phyloP scores from a whole-genome alignment of 2,888 invertebrate genomes.

The Parascotia fuliginaria region DNA sequence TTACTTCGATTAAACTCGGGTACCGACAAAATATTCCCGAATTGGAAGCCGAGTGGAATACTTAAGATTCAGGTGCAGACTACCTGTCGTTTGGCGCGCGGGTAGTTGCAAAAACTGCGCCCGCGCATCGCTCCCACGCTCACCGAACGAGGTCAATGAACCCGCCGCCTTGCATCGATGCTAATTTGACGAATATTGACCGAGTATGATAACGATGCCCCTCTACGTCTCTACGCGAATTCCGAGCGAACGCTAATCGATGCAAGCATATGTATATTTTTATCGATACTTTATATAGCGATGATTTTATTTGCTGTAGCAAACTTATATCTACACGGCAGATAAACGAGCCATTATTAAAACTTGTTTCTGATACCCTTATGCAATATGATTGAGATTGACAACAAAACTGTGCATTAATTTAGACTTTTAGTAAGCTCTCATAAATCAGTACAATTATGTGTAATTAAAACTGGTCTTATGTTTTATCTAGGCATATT shows the following conservation, averaged over 20 bases:
- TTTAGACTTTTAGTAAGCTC: neutral
- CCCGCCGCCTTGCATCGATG: constrained; percentile 70
- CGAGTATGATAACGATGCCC: constrained; percentile 45
- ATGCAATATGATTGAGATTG: neutral
- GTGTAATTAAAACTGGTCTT: too few species aligned
- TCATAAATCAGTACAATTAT: too few species aligned
- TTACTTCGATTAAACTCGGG: constrained; percentile 22
- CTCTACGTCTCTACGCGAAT: constrained; percentile 38
- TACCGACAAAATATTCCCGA: constrained; percentile 38
- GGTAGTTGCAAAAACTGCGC: constrained; percentile 72
- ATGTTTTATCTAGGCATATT: too few species aligned
- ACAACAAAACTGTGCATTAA: neutral
- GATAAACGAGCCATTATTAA: neutral
- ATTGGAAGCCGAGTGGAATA: constrained; percentile 33
- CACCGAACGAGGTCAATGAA: constrained; percentile 65
- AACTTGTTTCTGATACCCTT: neutral
- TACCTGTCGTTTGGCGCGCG: constrained; percentile 49
- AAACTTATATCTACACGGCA: neutral
- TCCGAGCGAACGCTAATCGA: constrained; percentile 36
- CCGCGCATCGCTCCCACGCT: constrained; percentile 71
- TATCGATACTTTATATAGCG: neutral
- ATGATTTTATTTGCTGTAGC: neutral
- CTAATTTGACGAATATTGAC: constrained; percentile 75
- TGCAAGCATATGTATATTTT: constrained; percentile 24
- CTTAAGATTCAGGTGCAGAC: constrained; percentile 54